Conservation (phyloP, 2,888 invertebrate species). For the Autographa pulchrina region DNA sequence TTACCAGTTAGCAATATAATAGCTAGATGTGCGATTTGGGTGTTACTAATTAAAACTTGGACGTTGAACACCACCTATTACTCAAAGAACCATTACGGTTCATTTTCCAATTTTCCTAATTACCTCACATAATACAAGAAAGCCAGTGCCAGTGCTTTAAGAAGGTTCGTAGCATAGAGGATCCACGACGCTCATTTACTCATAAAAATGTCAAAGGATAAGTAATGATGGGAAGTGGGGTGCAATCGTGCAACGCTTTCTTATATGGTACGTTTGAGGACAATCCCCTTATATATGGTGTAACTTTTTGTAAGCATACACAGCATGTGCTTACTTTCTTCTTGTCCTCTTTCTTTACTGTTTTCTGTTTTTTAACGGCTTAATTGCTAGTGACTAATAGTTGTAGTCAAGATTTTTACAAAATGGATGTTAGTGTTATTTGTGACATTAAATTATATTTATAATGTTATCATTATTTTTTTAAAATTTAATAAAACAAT, state of each 20-base stretch:
- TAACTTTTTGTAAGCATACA: not conserved
- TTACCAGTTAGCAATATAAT: too few species aligned
- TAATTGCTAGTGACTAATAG: too few species aligned
- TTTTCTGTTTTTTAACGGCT: not conserved
- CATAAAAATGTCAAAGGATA: constrained; percentile 32
- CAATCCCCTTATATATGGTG: not conserved
- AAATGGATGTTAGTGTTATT: too few species aligned
- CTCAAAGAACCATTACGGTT: not conserved
- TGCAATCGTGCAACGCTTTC: not conserved
- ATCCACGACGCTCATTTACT: constrained; percentile 13
- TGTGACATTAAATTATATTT: too few species aligned
- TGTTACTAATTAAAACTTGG: too few species aligned
- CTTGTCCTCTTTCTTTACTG: not conserved
- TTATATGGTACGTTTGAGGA: not conserved
- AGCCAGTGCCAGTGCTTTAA: constrained; percentile 15
- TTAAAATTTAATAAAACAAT: too few species aligned
- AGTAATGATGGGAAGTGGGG: constrained; percentile 6
- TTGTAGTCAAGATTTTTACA: too few species aligned
- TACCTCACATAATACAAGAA: constrained; percentile 28
- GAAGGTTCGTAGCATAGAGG: constrained; percentile 15
- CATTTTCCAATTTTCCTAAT: constrained; percentile 33
- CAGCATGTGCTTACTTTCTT: not conserved
- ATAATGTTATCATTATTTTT: too few species aligned
- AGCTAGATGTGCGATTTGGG: too few species aligned
- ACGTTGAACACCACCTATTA: too few species aligned